Evolutionary conservation across 1,140 invertebrate genomes (phyloP), one percentile per base, ranked within the genome.

Genomic region (Micrasema longulum): DNA sequence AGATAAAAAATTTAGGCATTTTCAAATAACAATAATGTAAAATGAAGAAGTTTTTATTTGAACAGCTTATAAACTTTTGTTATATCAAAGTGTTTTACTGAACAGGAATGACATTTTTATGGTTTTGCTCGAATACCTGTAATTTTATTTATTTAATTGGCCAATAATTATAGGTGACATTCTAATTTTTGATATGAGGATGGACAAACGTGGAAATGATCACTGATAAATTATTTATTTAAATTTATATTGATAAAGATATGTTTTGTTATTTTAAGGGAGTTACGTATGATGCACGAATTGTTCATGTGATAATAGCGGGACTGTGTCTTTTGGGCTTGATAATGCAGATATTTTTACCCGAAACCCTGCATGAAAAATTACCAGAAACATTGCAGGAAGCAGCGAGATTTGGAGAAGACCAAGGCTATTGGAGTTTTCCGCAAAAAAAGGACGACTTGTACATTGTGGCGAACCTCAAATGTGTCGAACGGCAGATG

Each of bases 301-400:
- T 80, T 48, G 83, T 92, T 80, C 90, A 88, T 57, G 81, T 85
- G 68, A 82, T 90, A 45, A 84, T 88, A 79, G 79, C 83, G 11
- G 79, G 81, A 4, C 78, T 90, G 10, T 87, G 88, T 20, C 77
- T 90, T 20, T 63, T 87, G 2, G 89, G 88, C 14, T 88, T 87
- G 3, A 78, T 86, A 2, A 76, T 87, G 0, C 86, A 87, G 3
- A 74, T 91, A 1, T 88, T 91, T 63, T 80, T 93, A 20, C 91
- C 91, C 0, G 91, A 93, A 81, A 93, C 91, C 0, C 79, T 91
- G 18, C 88, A 91, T 69, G 84, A 89, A 53, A 88, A 89, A 71
- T 81, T 92, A 26, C 91, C 92, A 14, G 90, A 92, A 74, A 91
- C 91, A 3, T 78, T 93, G 16, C 83, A 89, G 62, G 90, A 93